Evolutionary conservation across 1,140 invertebrate species (phyloP).

Genomic region (Bathynomus jamesi): DNA sequence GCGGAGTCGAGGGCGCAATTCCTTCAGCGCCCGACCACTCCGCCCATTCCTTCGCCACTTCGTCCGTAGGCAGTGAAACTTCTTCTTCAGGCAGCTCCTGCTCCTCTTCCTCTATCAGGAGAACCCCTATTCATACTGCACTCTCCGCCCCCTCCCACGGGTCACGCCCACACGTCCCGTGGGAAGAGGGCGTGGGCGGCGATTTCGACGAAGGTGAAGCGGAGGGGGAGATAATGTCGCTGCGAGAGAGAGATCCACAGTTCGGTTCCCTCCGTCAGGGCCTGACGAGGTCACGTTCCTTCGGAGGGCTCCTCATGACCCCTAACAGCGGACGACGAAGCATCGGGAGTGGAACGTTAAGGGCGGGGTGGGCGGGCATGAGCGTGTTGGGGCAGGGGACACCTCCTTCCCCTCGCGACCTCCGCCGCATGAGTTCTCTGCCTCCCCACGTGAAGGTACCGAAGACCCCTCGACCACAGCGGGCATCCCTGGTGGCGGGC

Average conservation of each 20-base stretch:
- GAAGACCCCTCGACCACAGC: neutral
- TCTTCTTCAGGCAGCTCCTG: neutral
- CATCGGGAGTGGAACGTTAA: neutral
- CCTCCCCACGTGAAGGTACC: neutral
- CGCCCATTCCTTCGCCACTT: neutral
- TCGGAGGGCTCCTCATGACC: neutral
- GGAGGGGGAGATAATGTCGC: neutral
- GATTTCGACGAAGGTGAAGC: neutral
- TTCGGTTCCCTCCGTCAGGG: neutral
- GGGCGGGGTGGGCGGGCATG: neutral
- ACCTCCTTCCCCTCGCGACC: neutral
- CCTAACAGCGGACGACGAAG: neutral
- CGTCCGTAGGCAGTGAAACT: neutral
- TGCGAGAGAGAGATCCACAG: neutral
- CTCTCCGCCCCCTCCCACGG: neutral
- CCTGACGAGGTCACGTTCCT: neutral
- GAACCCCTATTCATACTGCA: neutral
- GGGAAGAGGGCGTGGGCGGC: neutral
- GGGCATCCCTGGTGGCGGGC: neutral
- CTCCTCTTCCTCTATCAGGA: neutral
- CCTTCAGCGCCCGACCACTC: neutral
- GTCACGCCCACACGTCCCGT: neutral
- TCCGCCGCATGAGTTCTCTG: neutral
- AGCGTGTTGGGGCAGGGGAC: neutral
- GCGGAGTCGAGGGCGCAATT: neutral